Percentiles rank a stretch among this genome's conserved stretches.
These are phyloP conservation scores for Aplodontia rufa DNA, from an alignment of 2,113 vertebrate genomes.

Conservation along the genomic window DNA sequence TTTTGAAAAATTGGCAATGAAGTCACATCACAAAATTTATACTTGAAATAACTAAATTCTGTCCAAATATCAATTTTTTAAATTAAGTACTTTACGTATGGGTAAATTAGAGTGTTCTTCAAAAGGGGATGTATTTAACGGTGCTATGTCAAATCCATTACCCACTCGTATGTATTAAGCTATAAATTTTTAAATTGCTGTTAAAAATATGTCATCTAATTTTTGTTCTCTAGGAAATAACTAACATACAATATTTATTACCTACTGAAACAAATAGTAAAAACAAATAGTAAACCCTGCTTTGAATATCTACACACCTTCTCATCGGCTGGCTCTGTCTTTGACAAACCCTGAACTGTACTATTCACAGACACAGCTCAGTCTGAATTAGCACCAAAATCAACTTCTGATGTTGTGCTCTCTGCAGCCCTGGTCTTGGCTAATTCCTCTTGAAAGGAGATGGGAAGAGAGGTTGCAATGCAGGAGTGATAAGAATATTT, in stretches of 20 bases:
- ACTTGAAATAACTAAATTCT: neutral
- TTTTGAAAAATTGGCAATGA: neutral
- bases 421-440: neutral
- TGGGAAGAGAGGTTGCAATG: slow-evolving; percentile 2
- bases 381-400: neutral
- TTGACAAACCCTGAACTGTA: slow-evolving; percentile 15
- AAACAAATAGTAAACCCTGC: neutral
- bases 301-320: slow-evolving; percentile 33
- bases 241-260: slow-evolving; percentile 24
- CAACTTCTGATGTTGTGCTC: slow-evolving; percentile 19
- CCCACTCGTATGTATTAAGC: neutral
- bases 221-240: slow-evolving; percentile 32
- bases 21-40: slow-evolving; percentile 5
- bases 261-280: neutral
- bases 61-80: neutral
- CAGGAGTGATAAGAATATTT: neutral
- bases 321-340: slow-evolving; percentile 29
- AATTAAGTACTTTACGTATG: neutral
- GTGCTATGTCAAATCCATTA: neutral
- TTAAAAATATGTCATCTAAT: neutral
- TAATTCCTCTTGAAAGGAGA: slow-evolving; percentile 23
- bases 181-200: neutral
- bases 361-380: slow-evolving; percentile 27
- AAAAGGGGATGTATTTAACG: slow-evolving; percentile 22
- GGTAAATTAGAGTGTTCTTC: slow-evolving; percentile 4